phyloP scores from a whole-genome alignment of 2,888 invertebrate genomes.

The Gastrophysa polygoni region DNA sequence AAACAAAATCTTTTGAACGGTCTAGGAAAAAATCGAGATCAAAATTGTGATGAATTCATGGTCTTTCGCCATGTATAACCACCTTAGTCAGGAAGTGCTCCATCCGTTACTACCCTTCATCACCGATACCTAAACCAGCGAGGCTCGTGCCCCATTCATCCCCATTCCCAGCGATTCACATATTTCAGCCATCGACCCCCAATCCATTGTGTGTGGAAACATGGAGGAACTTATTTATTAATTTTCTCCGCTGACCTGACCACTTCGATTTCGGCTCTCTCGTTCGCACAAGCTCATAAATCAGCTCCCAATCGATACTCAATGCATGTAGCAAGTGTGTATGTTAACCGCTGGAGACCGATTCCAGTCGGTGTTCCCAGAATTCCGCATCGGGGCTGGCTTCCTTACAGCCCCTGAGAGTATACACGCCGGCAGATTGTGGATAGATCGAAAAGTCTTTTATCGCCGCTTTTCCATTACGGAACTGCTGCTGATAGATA shows the following conservation, averaged over 20 bases:
- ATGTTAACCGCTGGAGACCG: constrained; percentile 42
- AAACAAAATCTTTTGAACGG: too few relatives aligned
- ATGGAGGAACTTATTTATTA: neutral
- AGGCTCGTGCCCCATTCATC: too few relatives aligned
- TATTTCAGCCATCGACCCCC: too few relatives aligned
- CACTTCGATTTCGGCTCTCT: neutral
- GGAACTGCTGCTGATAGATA: neutral
- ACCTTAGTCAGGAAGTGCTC: too few relatives aligned
- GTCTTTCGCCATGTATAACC: too few relatives aligned
- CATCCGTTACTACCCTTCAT: too few relatives aligned
- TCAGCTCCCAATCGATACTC: constrained; percentile 32
- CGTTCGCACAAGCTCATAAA: neutral
- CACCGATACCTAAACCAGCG: too few relatives aligned
- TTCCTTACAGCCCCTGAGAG: constrained; percentile 44
- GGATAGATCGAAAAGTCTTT: constrained; percentile 14
- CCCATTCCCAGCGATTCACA: too few relatives aligned
- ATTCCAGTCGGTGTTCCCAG: constrained; percentile 43
- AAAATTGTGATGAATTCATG: too few relatives aligned
- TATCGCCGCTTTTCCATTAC: constrained; percentile 16
- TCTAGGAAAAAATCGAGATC: too few relatives aligned
- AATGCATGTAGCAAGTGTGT: constrained; percentile 20
- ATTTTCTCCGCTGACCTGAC: neutral
- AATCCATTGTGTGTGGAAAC: too few relatives aligned
- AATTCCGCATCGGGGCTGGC: constrained; percentile 39
- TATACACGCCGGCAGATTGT: constrained; percentile 32